phyloP scores from a whole-genome alignment of 2,888 invertebrate species.

The Lepidochitona cinerea region DNA sequence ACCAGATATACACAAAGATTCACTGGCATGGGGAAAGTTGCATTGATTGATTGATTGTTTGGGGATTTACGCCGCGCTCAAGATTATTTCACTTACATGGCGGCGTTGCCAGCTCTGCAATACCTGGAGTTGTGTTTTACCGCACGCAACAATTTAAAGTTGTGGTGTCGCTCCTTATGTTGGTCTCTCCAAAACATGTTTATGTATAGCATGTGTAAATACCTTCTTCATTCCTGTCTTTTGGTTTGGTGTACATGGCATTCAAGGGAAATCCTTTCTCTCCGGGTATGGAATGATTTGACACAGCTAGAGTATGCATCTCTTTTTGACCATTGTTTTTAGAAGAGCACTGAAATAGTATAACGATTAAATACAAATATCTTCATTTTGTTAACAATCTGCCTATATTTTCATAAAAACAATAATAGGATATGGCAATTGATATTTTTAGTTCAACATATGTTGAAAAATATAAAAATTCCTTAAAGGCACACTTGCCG shows the following conservation, averaged over 20 bases:
- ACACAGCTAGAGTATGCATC: constrained; percentile 94
- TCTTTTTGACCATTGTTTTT: constrained; percentile 90
- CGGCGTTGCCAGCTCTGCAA: background rate
- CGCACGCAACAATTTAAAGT: too few relatives aligned
- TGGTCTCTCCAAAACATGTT: background rate
- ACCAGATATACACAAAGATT: too few relatives aligned
- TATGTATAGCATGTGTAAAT: constrained; percentile 23
- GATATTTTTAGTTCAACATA: too few relatives aligned
- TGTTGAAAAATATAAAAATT: too few relatives aligned
- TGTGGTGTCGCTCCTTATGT: background rate
- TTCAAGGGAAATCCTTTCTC: constrained; percentile 95
- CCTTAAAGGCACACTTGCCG: too few relatives aligned
- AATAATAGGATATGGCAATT: too few relatives aligned
- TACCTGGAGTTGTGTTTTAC: too few relatives aligned
- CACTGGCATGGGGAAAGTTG: too few relatives aligned
- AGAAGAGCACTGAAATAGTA: constrained; percentile 81
- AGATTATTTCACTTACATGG: background rate
- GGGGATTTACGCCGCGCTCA: background rate
- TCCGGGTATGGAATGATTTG: constrained; percentile 95
- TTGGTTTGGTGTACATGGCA: constrained; percentile 93
- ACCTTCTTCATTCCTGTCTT: constrained; percentile 85
- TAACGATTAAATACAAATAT: too few relatives aligned
- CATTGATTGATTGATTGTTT: background rate
- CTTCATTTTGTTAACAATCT: too few relatives aligned
- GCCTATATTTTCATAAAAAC: too few relatives aligned